Evolutionary conservation across 2,888 invertebrate species (phyloP), one percentile per base, ranked within the genome.

Genomic region (Meta bourneti): DNA sequence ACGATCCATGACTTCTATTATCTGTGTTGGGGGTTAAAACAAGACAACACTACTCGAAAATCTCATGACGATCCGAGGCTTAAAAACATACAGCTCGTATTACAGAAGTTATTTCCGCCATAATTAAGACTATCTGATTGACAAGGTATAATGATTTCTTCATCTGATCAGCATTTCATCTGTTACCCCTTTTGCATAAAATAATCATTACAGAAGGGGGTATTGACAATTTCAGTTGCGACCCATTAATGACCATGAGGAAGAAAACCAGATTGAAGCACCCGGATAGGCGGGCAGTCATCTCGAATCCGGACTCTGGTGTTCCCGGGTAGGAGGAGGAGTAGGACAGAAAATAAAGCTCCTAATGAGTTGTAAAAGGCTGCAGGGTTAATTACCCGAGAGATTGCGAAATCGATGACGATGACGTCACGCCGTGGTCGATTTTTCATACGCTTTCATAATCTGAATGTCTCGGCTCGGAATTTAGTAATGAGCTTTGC

Each of bases 361-460:
- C 54, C 54, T 83, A 91, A 87, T 87, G 91, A 91, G 87, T 86
- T 91, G 86, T 86, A 86, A 91, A 91, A 91, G 85, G 81, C 81
- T 79, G 86, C 51, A 51, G 87, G 83, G 82, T 78, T 91, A 91
- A 91, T 91, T 91, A 91, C 72, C 91, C 91, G 82, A 83, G 82
- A 91, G 91, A 91, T 91, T 91, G 86, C 75, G 91, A 87, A 91
- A 91, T 91, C 91, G 91, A 91, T 91, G 79, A 13, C 0, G 6
- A 11, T 88, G 83, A 91, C 83, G 86, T 91, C 91, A 75, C 51
- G 71, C 34, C 52, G 34, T n/a, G 52, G 72, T 72, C 84, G 84
- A 90, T 90, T 90, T 90, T 90, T 84, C 71, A 78, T 52, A 61
- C 16, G 70, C 69, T 34, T 34, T 34, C 34, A 34, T 34, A 34